Evolutionary conservation across 2,888 invertebrate genomes (phyloP).

Genomic region (Lasioglossum pauxillum): DNA sequence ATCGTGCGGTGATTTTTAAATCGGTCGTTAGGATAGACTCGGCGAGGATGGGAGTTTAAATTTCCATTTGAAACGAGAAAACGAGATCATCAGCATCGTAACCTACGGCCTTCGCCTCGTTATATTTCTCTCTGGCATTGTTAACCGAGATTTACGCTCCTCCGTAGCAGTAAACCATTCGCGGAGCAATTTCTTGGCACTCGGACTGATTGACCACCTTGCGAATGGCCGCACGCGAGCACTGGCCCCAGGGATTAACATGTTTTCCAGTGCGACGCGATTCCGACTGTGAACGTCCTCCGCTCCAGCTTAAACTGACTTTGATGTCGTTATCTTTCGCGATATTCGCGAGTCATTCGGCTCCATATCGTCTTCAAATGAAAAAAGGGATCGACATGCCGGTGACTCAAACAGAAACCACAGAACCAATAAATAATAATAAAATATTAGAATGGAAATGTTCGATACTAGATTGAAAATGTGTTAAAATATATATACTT

Average conservation of each 20-base stretch:
- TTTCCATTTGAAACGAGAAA: conserved; percentile 56
- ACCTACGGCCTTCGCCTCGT: conserved; percentile 52
- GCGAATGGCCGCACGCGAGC: conserved; percentile 40
- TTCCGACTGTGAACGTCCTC: conserved; percentile 46
- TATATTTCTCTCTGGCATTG: conserved; percentile 63
- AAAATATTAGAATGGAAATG: too few species aligned
- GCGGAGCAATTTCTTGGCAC: conserved; percentile 66
- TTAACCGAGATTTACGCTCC: conserved; percentile 71
- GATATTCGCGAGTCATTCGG: not conserved
- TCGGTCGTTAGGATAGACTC: conserved; percentile 11
- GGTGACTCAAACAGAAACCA: not conserved
- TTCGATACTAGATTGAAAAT: not conserved
- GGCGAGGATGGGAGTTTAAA: conserved; percentile 4
- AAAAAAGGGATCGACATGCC: too few species aligned
- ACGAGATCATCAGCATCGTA: conserved; percentile 55
- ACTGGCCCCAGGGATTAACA: conserved; percentile 62
- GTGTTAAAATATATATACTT: not conserved
- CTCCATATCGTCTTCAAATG: too few species aligned
- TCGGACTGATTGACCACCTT: conserved; percentile 66
- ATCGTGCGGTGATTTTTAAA: not conserved
- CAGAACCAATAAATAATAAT: not conserved
- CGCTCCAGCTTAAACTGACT: conserved; percentile 50
- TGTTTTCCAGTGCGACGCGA: conserved; percentile 56
- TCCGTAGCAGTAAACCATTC: conserved; percentile 64
- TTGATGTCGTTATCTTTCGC: conserved; percentile 60